These are phyloP conservation scores for Xiphorhynchus elegans DNA, from an alignment of 2,113 vertebrate species.

Conservation along the genomic window DNA sequence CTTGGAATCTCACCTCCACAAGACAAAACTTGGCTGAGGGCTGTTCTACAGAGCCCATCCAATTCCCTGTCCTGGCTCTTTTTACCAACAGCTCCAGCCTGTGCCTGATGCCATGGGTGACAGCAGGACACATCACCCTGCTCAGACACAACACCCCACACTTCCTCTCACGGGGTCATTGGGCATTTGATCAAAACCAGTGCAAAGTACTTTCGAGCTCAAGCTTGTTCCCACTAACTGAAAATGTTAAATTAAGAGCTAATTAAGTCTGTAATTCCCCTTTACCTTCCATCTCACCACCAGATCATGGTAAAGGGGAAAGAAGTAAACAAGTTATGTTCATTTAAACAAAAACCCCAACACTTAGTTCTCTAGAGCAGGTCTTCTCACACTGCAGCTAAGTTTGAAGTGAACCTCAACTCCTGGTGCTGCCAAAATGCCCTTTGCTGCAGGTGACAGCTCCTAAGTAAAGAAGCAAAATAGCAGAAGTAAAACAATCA, in stretches of 20 bases:
- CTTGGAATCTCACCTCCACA: background rate
- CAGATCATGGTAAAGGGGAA: background rate
- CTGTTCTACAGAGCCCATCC: background rate
- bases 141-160: background rate
- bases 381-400: background rate
- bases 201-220: conserved; percentile 17
- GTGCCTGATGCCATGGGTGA: background rate
- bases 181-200: background rate
- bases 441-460: background rate
- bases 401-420: background rate
- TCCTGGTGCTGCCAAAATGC: background rate
- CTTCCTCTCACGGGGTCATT: background rate
- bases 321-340: background rate
- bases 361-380: background rate
- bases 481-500: background rate
- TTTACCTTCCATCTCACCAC: background rate
- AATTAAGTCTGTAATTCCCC: conserved; percentile 54
- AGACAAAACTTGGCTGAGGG: background rate
- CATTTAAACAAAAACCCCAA: background rate
- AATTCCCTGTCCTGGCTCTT: background rate
- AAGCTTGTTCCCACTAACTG: background rate
- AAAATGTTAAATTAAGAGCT: conserved; percentile 16
- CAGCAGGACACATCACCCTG: background rate
- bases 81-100: background rate
- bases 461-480: background rate